phyloP scores from a whole-genome alignment of 2,888 invertebrate genomes.

The Acronicta aceris region DNA sequence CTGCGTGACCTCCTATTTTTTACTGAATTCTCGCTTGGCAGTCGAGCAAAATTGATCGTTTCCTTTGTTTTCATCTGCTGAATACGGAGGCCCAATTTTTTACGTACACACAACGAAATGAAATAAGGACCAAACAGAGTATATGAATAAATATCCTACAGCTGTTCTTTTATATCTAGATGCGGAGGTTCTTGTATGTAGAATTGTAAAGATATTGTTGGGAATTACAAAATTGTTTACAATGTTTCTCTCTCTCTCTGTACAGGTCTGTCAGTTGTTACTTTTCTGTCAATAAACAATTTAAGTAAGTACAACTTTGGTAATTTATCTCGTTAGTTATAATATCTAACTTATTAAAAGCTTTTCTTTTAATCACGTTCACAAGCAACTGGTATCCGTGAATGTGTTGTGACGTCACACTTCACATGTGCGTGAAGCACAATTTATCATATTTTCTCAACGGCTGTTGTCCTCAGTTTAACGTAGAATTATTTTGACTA shows the following conservation, averaged over 20 bases:
- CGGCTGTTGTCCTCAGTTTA: not conserved
- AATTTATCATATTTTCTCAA: constrained; percentile 12
- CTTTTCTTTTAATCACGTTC: too few relatives aligned
- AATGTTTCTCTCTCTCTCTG: too few relatives aligned
- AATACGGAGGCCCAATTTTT: constrained; percentile 2
- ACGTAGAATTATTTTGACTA: not conserved
- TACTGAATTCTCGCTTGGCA: constrained; percentile 8
- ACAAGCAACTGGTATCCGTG: too few relatives aligned
- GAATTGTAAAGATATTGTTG: too few relatives aligned
- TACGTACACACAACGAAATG: not conserved
- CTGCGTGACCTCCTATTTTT: constrained; percentile 18
- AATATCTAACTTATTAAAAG: too few relatives aligned
- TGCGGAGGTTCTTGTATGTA: too few relatives aligned
- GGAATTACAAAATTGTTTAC: too few relatives aligned
- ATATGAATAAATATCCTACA: not conserved
- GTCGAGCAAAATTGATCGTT: constrained; percentile 6
- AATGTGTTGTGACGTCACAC: not conserved
- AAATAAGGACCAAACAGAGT: not conserved
- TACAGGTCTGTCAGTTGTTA: too few relatives aligned
- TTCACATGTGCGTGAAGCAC: not conserved
- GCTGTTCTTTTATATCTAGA: too few relatives aligned
- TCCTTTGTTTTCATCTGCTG: constrained; percentile 14
- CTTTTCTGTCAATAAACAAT: too few relatives aligned
- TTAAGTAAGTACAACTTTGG: too few relatives aligned
- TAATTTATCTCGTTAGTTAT: too few relatives aligned